These are phyloP conservation scores for Phaethon lepturus DNA, from an alignment of 2,113 vertebrate genomes.

Conservation along the genomic window DNA sequence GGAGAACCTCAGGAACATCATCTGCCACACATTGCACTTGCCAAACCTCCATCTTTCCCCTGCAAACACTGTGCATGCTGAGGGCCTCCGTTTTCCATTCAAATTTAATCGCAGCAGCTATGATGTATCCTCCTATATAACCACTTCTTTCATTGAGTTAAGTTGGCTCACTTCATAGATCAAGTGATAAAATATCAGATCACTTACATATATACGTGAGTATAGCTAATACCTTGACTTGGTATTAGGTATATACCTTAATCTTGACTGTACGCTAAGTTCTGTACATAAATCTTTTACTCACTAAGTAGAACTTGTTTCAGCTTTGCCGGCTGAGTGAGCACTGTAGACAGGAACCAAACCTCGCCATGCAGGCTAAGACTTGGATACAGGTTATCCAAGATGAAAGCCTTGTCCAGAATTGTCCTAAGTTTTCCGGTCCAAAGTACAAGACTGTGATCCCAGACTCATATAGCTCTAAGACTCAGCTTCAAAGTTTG, in stretches of 20 bases:
- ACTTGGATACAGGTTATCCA: neutral
- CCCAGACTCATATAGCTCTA: neutral
- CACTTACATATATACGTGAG: neutral
- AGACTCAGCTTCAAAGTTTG: neutral
- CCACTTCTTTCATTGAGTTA: neutral
- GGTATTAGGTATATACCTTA: neutral
- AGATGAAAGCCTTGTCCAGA: neutral
- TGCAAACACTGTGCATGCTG: rapidly evolving
- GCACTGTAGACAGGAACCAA: neutral
- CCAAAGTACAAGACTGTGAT: neutral
- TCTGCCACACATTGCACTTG: rapidly evolving
- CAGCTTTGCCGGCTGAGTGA: rapidly evolving
- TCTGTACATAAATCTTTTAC: neutral
- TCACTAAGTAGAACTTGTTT: neutral
- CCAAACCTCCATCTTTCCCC: neutral
- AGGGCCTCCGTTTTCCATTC: neutral
- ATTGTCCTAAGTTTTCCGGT: neutral
- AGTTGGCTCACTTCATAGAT: neutral
- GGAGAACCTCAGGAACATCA: neutral
- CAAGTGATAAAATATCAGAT: neutral
- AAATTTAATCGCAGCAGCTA: neutral
- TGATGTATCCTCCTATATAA: neutral
- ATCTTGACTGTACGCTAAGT: neutral
- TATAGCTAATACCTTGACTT: neutral
- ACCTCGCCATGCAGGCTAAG: neutral